Evolutionary conservation across 2,797 vertebrate genomes (phyloP).

Genomic region (Momotus momota): DNA sequence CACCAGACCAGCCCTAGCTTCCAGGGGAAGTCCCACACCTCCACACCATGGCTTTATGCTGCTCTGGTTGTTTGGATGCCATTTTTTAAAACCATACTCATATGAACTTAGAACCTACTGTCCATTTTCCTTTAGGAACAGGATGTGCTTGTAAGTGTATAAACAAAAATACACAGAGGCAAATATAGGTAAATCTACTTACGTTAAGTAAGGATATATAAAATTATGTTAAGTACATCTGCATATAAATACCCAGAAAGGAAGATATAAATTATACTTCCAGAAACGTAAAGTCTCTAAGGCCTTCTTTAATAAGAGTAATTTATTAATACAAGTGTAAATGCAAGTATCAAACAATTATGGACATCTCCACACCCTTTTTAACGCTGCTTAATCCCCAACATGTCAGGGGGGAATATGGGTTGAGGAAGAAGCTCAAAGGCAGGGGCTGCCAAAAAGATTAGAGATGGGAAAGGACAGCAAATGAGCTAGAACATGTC

Average conservation of each 20-base stretch:
- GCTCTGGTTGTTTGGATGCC: not conserved
- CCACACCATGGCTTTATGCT: not conserved
- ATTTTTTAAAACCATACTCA: not conserved
- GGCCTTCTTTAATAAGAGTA: not conserved
- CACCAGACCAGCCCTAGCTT: rapidly evolving
- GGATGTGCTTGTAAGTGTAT: not conserved
- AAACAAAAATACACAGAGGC: not conserved
- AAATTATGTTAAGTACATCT: not conserved
- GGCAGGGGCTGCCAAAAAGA: not conserved
- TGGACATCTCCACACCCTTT: not conserved
- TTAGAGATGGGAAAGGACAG: not conserved
- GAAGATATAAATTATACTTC: not conserved
- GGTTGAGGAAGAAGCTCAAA: not conserved
- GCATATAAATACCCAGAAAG: not conserved
- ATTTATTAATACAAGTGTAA: not conserved
- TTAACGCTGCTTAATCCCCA: rapidly evolving
- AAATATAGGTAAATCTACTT: not conserved
- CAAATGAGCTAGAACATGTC: not conserved
- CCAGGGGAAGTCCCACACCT: not conserved
- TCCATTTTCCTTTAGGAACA: not conserved
- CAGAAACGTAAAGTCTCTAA: not conserved
- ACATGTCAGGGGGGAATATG: not conserved
- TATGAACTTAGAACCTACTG: not conserved
- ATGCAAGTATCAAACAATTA: not conserved
- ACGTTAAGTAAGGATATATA: not conserved